Conservation (phyloP, 2,797 vertebrate species). For the Chaetodon trifasciatus region DNA sequence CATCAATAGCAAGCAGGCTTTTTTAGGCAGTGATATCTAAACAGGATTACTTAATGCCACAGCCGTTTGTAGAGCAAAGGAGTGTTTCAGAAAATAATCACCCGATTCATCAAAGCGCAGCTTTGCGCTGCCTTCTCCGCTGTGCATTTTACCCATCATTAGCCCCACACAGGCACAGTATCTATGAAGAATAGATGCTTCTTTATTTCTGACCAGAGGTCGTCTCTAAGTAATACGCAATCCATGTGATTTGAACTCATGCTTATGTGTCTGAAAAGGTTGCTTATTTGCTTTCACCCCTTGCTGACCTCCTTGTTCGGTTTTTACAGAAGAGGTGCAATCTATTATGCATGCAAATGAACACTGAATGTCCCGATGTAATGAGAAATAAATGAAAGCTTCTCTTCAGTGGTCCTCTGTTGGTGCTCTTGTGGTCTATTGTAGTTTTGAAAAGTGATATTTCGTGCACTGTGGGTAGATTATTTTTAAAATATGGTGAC, state of each 20-base stretch:
- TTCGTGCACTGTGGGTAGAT: slow-evolving; percentile 11
- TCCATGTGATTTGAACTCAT: slow-evolving; percentile 18
- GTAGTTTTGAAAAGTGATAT: background rate
- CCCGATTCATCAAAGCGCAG: slow-evolving; percentile 73
- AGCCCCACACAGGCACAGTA: slow-evolving; percentile 39
- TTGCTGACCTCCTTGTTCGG: slow-evolving; percentile 36
- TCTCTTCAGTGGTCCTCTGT: slow-evolving; percentile 7
- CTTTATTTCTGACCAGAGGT: slow-evolving; percentile 46
- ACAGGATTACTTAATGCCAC: slow-evolving; percentile 76
- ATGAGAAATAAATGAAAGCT: slow-evolving; percentile 26
- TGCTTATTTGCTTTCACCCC: slow-evolving; percentile 43
- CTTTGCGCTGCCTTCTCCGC: slow-evolving; percentile 59
- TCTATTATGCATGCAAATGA: slow-evolving; percentile 54
- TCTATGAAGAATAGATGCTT: slow-evolving; percentile 48
- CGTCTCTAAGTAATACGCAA: slow-evolving; percentile 30
- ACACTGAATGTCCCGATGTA: slow-evolving; percentile 36
- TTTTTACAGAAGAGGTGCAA: slow-evolving; percentile 22
- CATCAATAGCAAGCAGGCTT: slow-evolving; percentile 58
- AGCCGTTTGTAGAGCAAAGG: slow-evolving; percentile 79
- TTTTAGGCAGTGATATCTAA: slow-evolving; percentile 75
- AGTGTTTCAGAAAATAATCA: slow-evolving; percentile 78
- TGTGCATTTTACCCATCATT: slow-evolving; percentile 69
- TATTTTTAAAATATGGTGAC: slow-evolving; percentile 7
- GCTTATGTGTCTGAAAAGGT: slow-evolving; percentile 21
- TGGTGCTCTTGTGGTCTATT: slow-evolving; percentile 8